Evolutionary conservation across 30 jellyfish, hydroid and myxozoan species (phyloP).

Genomic region (Cassiopea xamachana): DNA sequence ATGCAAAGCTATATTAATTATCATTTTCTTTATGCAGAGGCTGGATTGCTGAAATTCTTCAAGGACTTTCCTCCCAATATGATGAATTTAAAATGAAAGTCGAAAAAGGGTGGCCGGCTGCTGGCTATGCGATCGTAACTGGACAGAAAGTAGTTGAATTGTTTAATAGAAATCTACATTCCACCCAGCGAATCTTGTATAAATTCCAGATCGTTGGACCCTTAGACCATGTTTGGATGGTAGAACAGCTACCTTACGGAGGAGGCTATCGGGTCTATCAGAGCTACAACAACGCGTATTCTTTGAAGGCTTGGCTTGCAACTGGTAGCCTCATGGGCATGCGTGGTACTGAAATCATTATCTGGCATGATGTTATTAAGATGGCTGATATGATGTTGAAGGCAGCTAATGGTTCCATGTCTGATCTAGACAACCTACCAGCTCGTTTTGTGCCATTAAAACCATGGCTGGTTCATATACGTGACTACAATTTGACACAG

Average conservation of each 20-base stretch:
- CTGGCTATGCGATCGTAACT: slow-evolving; percentile 8
- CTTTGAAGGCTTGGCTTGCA: slow-evolving; percentile 72
- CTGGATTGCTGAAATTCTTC: slow-evolving; percentile 47
- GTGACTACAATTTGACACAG: slow-evolving; percentile 29
- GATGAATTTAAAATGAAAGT: slow-evolving; percentile 9
- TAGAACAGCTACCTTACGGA: slow-evolving; percentile 39
- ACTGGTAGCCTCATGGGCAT: slow-evolving; percentile 28
- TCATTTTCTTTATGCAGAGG: too few species aligned
- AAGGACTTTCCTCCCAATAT: slow-evolving; percentile 29
- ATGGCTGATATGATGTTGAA: slow-evolving; percentile 43
- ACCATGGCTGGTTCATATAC: slow-evolving; percentile 54
- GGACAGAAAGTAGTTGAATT: neutral
- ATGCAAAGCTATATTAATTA: too few species aligned
- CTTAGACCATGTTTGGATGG: slow-evolving; percentile 57
- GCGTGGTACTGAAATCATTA: slow-evolving; percentile 51
- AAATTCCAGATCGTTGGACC: slow-evolving; percentile 62
- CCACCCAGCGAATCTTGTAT: slow-evolving; percentile 21
- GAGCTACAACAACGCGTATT: slow-evolving; percentile 61
- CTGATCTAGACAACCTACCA: slow-evolving; percentile 34
- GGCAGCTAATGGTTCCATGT: slow-evolving; percentile 26
- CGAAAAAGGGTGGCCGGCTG: slow-evolving; percentile 7
- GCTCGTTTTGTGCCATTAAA: slow-evolving; percentile 28
- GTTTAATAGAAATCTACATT: slow-evolving; percentile 1
- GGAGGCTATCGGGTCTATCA: slow-evolving; percentile 76
- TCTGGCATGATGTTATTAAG: slow-evolving; percentile 55